Percentiles rank a stretch among this genome's conserved stretches.
These are phyloP conservation scores for Schizotus pectinicornis DNA, from an alignment of 2,888 invertebrate genomes.

Conservation along the genomic window DNA sequence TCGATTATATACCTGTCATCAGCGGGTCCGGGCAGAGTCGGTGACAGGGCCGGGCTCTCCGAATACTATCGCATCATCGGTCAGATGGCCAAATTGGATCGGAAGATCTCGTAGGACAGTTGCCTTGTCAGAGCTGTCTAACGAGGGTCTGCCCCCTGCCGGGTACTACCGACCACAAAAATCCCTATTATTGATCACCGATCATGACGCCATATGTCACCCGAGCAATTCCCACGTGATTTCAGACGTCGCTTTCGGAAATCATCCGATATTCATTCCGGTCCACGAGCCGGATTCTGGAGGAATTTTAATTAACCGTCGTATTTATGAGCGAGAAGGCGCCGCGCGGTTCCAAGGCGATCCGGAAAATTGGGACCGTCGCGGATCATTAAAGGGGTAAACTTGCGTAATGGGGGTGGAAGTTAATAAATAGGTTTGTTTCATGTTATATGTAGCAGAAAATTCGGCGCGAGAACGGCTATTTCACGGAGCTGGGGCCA, in stretches of 20 bases:
- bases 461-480: constrained; percentile 37
- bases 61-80: constrained; percentile 16
- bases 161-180: constrained; percentile 46
- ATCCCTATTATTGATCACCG: constrained; percentile 52
- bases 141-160: constrained; percentile 51
- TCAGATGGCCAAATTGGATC: constrained; percentile 23
- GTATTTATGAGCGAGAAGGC: too few relatives aligned
- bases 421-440: constrained; percentile 41
- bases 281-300: too few relatives aligned
- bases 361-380: constrained; percentile 9
- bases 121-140: constrained; percentile 33
- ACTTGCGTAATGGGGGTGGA: constrained; percentile 10
- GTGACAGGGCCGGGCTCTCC: neutral
- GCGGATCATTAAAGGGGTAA: constrained; percentile 21
- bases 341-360: too few relatives aligned
- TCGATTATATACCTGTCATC: constrained; percentile 8
- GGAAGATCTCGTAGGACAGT: constrained; percentile 25
- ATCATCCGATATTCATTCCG: too few relatives aligned
- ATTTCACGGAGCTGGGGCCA: constrained; percentile 35
- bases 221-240: constrained; percentile 10
- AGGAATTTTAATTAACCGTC: too few relatives aligned
- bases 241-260: constrained; percentile 1
- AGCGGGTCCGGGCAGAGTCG: constrained; percentile 5
- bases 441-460: constrained; percentile 41
- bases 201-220: constrained; percentile 35